Evolutionary conservation across 2,888 invertebrate species (phyloP), one percentile per base, ranked within the genome.

Genomic region (Nomada ruficornis): DNA sequence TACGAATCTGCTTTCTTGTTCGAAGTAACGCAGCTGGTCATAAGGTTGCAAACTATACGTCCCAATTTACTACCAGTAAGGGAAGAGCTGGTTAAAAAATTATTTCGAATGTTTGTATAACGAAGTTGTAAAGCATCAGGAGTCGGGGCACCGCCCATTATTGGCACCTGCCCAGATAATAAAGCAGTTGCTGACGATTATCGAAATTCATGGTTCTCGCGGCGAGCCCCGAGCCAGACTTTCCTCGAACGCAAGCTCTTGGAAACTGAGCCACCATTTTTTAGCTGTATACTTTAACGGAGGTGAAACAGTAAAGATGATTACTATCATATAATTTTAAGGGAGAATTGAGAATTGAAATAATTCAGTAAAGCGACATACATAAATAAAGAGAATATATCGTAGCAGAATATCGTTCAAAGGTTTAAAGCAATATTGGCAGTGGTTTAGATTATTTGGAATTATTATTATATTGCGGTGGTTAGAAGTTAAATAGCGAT

Each of bases 141-240:
- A 36, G 79, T 62, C 11, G 47, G 50, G 62, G 75, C 67, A 77
- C 77, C 84, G 82, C 79, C 87, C 83, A 88, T 91, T 89, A 89
- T 87, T 87, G 87, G 83, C 92, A 92, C 90, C 92, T 91, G 90
- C 89, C 73, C 62, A 78, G 89, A 71, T 91, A 89, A 91, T 91
- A 84, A 89, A 92, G 91, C 90, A 91, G 91, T 92, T 89, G 81
- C 65, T 89, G 79, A 85, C 84, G 90, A 91, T 92, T 92, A 91
- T 91, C 87, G 88, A 90, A 91, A 91, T 85, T 88, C 89, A 82
- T 83, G 83, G 81, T 72, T 63, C 88, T 74, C 64, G 29, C 55
- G 29, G 67, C 57, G n/a, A 23, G 82, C 82, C 76, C 26, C 60
- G 52, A 81, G 77, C 75, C 36, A 52, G 59, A 54, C 65, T 86